A percentile compares a stretch with the other conserved stretches of the same genome.
phyloP scores from a whole-genome alignment of 2,888 invertebrate species.

The Ptychoptera contaminata region DNA sequence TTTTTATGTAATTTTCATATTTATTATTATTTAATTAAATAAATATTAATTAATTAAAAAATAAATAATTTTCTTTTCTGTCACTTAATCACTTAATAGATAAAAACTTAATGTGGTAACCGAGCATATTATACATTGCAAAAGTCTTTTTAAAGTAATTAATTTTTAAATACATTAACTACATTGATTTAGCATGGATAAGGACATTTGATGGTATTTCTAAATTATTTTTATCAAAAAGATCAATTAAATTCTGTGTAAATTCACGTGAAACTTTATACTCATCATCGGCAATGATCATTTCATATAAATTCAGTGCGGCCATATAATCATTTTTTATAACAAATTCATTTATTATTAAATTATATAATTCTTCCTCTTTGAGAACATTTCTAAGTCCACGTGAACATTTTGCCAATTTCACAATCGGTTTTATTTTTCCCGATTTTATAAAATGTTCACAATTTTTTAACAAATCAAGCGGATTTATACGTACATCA shows the following conservation, averaged over 20 bases:
- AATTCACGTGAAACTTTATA: conserved; percentile 23
- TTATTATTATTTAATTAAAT: no score
- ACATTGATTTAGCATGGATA: no score
- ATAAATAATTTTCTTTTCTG: no score
- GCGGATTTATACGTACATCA: conserved; percentile 35
- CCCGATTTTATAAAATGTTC: conserved; percentile 28
- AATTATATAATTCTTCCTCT: conserved; percentile 25
- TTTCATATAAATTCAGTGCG: conserved; percentile 23
- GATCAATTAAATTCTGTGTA: conserved; percentile 19
- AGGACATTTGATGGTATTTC: conserved; percentile 18
- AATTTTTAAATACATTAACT: no score
- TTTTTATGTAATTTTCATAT: no score
- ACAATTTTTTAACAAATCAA: conserved; percentile 36
- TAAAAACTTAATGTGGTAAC: no score
- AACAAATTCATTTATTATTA: conserved; percentile 22
- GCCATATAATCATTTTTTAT: conserved; percentile 20
- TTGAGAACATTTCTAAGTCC: conserved; percentile 22
- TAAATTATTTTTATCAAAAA: conserved; percentile 25
- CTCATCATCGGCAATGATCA: conserved; percentile 23
- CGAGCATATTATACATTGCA: no score
- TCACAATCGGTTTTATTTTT: conserved; percentile 20
- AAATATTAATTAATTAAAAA: no score
- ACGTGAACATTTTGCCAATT: conserved; percentile 22
- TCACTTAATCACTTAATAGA: no score
- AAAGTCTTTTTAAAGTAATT: no score